Base-by-base conservation (phyloP, 2,797 vertebrate species). In the Sebastes hubbsi region DNA sequence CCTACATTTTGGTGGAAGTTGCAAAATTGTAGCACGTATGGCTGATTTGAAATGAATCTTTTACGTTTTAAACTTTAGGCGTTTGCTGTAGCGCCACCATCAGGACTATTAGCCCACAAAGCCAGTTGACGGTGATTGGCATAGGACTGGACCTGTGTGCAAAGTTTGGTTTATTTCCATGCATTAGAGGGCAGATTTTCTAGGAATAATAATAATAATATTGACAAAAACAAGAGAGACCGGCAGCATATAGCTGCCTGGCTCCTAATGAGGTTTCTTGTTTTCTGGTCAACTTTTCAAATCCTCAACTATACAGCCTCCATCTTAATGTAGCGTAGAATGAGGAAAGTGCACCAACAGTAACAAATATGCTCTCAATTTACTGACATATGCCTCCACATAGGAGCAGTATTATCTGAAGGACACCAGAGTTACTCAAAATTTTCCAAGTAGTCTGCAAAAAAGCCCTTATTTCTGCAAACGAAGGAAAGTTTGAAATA, bases 161-260 rank as follows among this genome's bases (percentile, higher is more conserved):
- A 46, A 46, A 46, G 42, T 46, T 18, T 46, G 42, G 42, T 46
- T 46, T 18, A 46, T 46, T 46, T 46, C 42, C 42, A 46, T 8
- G 42, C 42, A 18, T 18, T 0, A 0, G 16, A 46, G 0, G 42
- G 42, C 6, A 46, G 42, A 0, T 46, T 46, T 46, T 0, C 42
- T 46, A 0, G 38, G 6, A 46, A 0, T 0, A 46, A 46, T 0
- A 18, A 18, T 0, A 46, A 46, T 0, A 46, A 46, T 18, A 46
- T 46, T 46, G 0, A 46, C 42, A 18, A 18, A 46, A 46, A 46
- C 42, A 46, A 46, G 42, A 46, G 38, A 18, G 14, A 42, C 38
- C 14, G 6, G 38, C 14, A 42, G 42, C 42, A 46, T 46, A 8
- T 46, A 8, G 16, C 42, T 42, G 38, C 38, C 38, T 14, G 1